Conservation (phyloP, 2,888 invertebrate genomes). For the Drosophila leonis region DNA sequence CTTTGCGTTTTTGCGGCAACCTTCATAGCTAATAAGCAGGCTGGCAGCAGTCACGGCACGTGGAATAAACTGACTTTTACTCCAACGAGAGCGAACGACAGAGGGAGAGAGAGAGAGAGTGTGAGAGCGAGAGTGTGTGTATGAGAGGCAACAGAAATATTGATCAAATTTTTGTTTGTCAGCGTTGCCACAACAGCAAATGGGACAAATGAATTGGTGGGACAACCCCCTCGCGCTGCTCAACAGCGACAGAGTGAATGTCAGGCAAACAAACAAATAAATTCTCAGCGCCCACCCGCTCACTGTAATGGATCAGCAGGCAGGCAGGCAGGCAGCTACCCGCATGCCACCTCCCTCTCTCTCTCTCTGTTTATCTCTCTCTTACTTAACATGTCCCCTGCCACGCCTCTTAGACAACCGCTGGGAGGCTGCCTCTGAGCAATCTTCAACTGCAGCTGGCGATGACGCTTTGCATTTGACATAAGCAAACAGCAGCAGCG, state of each 20-base stretch:
- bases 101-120: neutral
- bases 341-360: too few species aligned
- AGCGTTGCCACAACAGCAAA: slow-evolving; percentile 66
- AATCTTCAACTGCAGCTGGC: slow-evolving; percentile 35
- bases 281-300: slow-evolving; percentile 25
- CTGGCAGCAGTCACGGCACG: slow-evolving; percentile 68
- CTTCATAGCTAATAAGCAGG: slow-evolving; percentile 73
- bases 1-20: slow-evolving; percentile 57
- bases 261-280: slow-evolving; percentile 58
- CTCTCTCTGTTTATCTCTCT: neutral
- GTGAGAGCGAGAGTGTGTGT: neutral
- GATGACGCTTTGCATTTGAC: slow-evolving; percentile 32
- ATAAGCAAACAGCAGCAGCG: slow-evolving; percentile 10
- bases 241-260: slow-evolving; percentile 28
- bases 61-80: slow-evolving; percentile 23
- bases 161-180: slow-evolving; percentile 77
- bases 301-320: slow-evolving; percentile 41
- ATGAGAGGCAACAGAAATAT: slow-evolving; percentile 48
- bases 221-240: neutral
- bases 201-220: slow-evolving; percentile 51
- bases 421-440: slow-evolving; percentile 23
- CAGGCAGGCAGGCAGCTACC: neutral
- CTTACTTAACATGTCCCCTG: neutral
- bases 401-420: neutral
- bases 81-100: neutral